phyloP scores from a whole-genome alignment of 2,113 vertebrate genomes.

The Hoplias malabaricus region DNA sequence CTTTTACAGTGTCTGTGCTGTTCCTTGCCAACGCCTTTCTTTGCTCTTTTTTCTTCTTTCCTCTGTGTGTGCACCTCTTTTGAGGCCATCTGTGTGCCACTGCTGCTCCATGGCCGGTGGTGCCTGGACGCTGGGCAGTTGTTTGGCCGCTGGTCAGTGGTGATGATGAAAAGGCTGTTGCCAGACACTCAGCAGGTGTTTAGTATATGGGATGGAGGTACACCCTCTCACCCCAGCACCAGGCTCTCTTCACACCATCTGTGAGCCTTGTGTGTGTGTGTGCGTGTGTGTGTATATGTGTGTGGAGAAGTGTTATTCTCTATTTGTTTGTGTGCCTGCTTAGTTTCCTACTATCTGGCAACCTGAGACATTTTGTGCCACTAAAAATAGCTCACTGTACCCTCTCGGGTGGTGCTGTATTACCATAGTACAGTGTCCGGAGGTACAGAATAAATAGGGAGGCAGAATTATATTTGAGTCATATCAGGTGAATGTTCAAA shows the following conservation, averaged over 20 bases:
- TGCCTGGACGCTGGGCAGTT: not conserved
- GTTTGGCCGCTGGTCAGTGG: constrained; percentile 3
- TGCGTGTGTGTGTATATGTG: constrained; percentile 43
- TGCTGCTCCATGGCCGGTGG: not conserved
- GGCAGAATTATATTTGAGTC: too few species aligned
- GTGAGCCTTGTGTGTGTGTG: constrained; percentile 7
- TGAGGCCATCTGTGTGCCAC: constrained; percentile 30
- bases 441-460: too few species aligned
- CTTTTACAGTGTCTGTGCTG: not conserved
- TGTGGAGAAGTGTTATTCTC: not conserved
- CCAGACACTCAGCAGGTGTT: constrained; percentile 38
- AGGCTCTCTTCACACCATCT: constrained; percentile 4
- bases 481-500: too few species aligned
- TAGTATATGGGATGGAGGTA: not conserved
- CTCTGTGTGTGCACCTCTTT: not conserved
- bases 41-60: not conserved
- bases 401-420: not conserved
- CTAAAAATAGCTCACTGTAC: not conserved
- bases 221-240: not conserved
- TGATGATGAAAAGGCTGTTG: constrained; percentile 6
- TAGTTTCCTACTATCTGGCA: not conserved
- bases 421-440: not conserved
- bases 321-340: not conserved
- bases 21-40: not conserved
- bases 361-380: not conserved